Evolutionary conservation across 2,888 invertebrate genomes (phyloP).

Genomic region (Congeria kusceri): DNA sequence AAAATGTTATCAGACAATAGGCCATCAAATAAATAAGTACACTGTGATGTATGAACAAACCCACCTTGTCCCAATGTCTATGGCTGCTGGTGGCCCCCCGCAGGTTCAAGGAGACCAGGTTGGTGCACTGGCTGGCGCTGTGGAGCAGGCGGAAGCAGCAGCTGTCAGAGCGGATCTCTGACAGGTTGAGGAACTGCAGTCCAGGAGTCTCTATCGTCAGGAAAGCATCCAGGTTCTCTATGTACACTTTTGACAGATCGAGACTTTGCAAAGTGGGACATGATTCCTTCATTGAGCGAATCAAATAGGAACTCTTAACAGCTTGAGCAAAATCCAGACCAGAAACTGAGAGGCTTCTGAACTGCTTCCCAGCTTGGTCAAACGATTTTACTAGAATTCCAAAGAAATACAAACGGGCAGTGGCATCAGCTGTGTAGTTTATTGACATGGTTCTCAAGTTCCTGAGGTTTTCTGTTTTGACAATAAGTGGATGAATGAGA

Average conservation of each 20-base stretch:
- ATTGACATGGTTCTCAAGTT: constrained; percentile 79
- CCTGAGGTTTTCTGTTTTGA: constrained; percentile 74
- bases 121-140: constrained; percentile 76
- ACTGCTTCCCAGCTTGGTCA: constrained; percentile 55
- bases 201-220: constrained; percentile 52
- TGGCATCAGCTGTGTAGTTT: constrained; percentile 82
- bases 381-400: constrained; percentile 81
- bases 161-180: constrained; percentile 74
- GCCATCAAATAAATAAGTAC: no score
- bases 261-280: constrained; percentile 73
- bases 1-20: no score
- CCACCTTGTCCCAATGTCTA: not conserved
- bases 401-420: constrained; percentile 83
- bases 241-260: constrained; percentile 67
- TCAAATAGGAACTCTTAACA: constrained; percentile 57
- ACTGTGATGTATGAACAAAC: no score
- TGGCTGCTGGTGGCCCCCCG: constrained; percentile 57
- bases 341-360: constrained; percentile 56
- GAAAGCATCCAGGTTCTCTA: constrained; percentile 55
- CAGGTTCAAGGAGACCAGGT: constrained; percentile 80
- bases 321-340: constrained; percentile 53
- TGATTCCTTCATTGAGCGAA: constrained; percentile 50
- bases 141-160: constrained; percentile 72
- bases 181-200: constrained; percentile 77
- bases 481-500: constrained; percentile 80